phyloP scores from a whole-genome alignment of 2,113 vertebrate genomes.

The Thymallus thymallus region DNA sequence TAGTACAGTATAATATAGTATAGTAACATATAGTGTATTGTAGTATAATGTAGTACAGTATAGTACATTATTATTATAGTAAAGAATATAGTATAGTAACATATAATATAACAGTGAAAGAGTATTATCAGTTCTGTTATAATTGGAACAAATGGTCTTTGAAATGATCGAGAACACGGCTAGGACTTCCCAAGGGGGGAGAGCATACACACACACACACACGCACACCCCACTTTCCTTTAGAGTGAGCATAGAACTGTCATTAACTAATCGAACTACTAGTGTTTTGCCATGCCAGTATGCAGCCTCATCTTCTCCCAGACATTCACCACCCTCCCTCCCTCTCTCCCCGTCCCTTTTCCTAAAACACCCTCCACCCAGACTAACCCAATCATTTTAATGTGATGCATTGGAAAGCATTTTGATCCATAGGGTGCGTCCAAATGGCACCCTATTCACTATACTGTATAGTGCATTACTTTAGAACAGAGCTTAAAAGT shows the following conservation, averaged over 20 bases:
- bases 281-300: slow-evolving; percentile 65
- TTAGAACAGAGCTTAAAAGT: no score
- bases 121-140: slow-evolving; percentile 33
- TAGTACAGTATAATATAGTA: no score
- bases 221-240: background rate
- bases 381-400: slow-evolving; percentile 8
- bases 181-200: slow-evolving; percentile 28
- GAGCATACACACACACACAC: background rate
- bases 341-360: background rate
- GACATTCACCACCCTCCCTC: slow-evolving; percentile 33
- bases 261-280: background rate
- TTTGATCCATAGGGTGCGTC: background rate
- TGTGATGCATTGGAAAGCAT: background rate
- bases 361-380: background rate
- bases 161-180: slow-evolving; percentile 37
- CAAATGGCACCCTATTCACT: no score
- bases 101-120: slow-evolving; percentile 9
- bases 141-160: slow-evolving; percentile 50
- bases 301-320: slow-evolving; percentile 52
- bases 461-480: no score
- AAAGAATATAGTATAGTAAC: no score
- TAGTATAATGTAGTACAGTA: no score
- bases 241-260: background rate
- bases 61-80: no score
- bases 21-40: no score